A percentile compares a stretch with the other conserved stretches of the same genome.
Evolutionary conservation across 2,797 vertebrate species (phyloP).

Genomic region (Eptatretus atami): DNA sequence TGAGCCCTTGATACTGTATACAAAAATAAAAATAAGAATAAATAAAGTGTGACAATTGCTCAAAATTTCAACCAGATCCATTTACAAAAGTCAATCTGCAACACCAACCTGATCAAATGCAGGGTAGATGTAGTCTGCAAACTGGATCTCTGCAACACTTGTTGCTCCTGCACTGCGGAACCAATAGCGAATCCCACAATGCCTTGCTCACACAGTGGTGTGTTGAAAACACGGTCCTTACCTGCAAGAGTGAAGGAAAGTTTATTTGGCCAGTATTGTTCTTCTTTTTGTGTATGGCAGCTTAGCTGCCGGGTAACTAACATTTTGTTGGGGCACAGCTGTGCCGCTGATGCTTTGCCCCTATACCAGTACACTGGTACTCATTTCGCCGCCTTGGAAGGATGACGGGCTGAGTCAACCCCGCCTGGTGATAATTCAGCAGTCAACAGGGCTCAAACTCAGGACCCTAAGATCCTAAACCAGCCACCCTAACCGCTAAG

Average conservation of each 20-base stretch:
- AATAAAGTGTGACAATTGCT: no score
- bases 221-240: constrained; percentile 93
- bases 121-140: constrained; percentile 90
- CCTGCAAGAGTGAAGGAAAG: constrained; percentile 17
- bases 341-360: neutral
- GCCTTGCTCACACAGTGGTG: constrained; percentile 84
- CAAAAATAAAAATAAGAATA: no score
- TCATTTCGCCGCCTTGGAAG: no score
- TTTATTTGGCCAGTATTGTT: neutral
- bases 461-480: neutral
- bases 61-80: no score
- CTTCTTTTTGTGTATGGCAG: no score
- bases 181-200: constrained; percentile 96
- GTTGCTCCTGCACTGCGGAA: constrained; percentile 56
- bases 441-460: neutral
- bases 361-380: neutral
- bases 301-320: no score
- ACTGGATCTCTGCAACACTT: constrained; percentile 91
- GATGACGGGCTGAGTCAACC: neutral
- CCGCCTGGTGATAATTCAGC: no score
- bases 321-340: neutral
- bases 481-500: no score
- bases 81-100: neutral
- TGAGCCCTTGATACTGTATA: no score
- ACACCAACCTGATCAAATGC: constrained; percentile 70